Evolutionary conservation across 2,797 vertebrate species (phyloP).

Genomic region (Mus caroli): DNA sequence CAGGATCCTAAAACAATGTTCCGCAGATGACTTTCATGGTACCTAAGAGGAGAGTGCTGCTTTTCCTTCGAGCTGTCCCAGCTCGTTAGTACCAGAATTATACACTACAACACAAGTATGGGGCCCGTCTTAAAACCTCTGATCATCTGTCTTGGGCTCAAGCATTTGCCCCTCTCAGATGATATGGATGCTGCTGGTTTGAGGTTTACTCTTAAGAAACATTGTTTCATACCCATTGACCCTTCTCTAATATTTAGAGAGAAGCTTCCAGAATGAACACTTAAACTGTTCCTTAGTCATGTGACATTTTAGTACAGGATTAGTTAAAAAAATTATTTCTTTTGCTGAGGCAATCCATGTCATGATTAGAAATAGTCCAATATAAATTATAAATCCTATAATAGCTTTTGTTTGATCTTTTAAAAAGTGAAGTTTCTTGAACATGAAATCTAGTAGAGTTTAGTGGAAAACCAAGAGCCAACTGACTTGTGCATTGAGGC

Average conservation of each 20-base stretch:
- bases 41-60: background rate
- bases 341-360: conserved; percentile 16
- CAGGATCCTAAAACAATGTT: background rate
- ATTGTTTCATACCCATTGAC: background rate
- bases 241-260: background rate
- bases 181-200: background rate
- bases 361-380: conserved; percentile 39
- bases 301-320: conserved; percentile 48
- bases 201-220: background rate
- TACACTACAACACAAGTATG: background rate
- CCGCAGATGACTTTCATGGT: background rate
- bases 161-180: background rate
- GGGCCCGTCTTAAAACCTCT: background rate
- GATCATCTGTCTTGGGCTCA: background rate
- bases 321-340: conserved; percentile 4
- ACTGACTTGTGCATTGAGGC: background rate
- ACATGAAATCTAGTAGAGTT: background rate
- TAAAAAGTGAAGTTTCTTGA: background rate
- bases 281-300: conserved; percentile 8
- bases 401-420: background rate
- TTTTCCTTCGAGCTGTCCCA: background rate
- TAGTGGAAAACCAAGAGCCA: background rate
- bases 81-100: background rate
- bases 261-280: background rate
- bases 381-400: conserved; percentile 4